A percentile compares a stretch with the other conserved stretches of the same genome.
phyloP scores from a whole-genome alignment of 92 coral and sea anemone species.

The Actinostola sp. region DNA sequence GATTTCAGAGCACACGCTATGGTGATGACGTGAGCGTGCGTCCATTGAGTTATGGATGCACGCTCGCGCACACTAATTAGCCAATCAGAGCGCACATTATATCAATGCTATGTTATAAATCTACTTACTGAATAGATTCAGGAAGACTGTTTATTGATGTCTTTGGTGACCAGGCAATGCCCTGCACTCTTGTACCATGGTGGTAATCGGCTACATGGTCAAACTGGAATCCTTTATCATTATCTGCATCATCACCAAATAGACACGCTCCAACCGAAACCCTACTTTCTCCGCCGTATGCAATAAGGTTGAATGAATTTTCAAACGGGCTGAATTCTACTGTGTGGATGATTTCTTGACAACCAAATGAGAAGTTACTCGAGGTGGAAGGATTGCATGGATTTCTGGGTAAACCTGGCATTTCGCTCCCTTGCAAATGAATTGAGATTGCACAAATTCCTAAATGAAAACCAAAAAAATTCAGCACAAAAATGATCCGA shows the following conservation, averaged over 20 bases:
- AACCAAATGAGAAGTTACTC: conserved; percentile 82
- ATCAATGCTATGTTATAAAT: neutral
- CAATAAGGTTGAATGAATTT: conserved; percentile 71
- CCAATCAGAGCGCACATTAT: too few species aligned
- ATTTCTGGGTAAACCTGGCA: conserved; percentile 56
- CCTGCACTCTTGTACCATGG: conserved; percentile 85
- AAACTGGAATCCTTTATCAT: conserved; percentile 73
- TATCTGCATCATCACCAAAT: conserved; percentile 77
- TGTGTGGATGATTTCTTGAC: conserved; percentile 80
- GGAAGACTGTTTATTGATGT: conserved; percentile 76
- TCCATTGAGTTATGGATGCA: too few species aligned
- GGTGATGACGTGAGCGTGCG: too few species aligned
- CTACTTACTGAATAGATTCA: conserved; percentile 83
- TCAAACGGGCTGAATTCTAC: conserved; percentile 95
- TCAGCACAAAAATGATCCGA: too few species aligned
- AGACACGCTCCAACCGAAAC: conserved; percentile 77
- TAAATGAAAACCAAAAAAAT: too few species aligned
- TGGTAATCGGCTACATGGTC: conserved; percentile 89
- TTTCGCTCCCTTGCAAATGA: too few species aligned
- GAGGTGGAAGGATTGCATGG: conserved; percentile 49
- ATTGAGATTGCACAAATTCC: too few species aligned
- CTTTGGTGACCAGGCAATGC: conserved; percentile 91
- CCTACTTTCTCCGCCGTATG: conserved; percentile 88
- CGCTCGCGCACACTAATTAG: too few species aligned
- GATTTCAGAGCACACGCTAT: too few species aligned